A percentile compares a stretch with the other conserved stretches of the same genome.
Conservation (phyloP, 1,140 invertebrate species). For the Macrobrachium rosenbergii region DNA sequence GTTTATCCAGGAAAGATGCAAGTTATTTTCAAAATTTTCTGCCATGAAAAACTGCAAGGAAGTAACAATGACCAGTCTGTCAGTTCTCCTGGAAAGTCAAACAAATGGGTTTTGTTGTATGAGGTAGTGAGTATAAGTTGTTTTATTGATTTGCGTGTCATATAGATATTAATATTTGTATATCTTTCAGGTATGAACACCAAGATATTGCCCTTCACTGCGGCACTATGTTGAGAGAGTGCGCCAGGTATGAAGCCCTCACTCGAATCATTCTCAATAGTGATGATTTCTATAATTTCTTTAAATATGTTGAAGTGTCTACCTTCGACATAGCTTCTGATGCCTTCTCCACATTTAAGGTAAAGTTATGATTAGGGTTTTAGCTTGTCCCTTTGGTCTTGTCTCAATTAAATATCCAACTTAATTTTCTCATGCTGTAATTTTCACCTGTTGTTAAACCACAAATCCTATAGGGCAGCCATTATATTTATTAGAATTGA, state of each 20-base stretch:
- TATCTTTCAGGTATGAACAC: slow-evolving; percentile 83
- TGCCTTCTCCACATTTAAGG: slow-evolving; percentile 99
- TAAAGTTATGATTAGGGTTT: slow-evolving; percentile 69
- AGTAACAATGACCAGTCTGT: too few relatives aligned
- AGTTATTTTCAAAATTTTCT: too few relatives aligned
- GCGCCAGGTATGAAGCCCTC: slow-evolving; percentile 95
- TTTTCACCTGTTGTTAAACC: too few relatives aligned
- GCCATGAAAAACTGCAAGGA: too few relatives aligned
- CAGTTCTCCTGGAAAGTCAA: too few relatives aligned
- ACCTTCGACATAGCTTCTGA: slow-evolving; percentile 99
- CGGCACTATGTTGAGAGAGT: slow-evolving; percentile 98
- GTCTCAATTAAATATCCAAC: not conserved
- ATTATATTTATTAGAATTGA: too few relatives aligned
- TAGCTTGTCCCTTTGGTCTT: not conserved
- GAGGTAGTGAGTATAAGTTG: too few relatives aligned
- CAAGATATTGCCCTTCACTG: slow-evolving; percentile 99
- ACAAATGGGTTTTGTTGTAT: too few relatives aligned
- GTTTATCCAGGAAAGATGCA: too few relatives aligned
- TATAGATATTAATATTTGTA: not conserved
- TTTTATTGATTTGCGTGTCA: not conserved
- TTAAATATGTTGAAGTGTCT: slow-evolving; percentile 99
- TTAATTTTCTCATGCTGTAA: too few relatives aligned
- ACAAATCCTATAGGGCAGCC: too few relatives aligned
- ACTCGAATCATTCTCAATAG: slow-evolving; percentile 98
- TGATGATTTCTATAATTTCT: slow-evolving; percentile 99